Evolutionary conservation across 1,140 invertebrate genomes (phyloP).

Genomic region (Oedothorax gibbosus): DNA sequence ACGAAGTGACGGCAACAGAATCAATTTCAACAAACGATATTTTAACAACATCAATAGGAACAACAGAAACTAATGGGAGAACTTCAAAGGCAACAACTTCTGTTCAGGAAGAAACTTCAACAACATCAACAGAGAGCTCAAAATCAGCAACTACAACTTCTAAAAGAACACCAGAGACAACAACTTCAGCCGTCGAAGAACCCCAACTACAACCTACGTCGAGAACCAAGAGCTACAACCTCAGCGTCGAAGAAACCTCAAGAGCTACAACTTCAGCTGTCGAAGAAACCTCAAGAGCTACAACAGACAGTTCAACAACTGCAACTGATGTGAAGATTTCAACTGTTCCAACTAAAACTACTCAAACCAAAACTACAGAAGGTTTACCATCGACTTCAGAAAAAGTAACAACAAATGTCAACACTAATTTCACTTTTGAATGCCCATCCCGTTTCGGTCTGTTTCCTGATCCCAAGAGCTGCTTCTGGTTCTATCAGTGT

Average conservation of each 20-base stretch:
- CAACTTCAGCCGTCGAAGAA: too few relatives aligned
- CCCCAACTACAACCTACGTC: too few relatives aligned
- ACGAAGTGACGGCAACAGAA: background rate
- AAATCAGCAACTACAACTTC: too few relatives aligned
- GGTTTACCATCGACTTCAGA: background rate
- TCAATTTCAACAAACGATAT: background rate
- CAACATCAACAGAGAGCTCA: background rate
- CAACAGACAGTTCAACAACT: background rate
- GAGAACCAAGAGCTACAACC: background rate
- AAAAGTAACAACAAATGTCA: background rate
- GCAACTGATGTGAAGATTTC: background rate
- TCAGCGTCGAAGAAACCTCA: background rate
- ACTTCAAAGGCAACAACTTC: background rate
- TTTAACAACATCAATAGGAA: background rate
- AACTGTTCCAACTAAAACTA: background rate
- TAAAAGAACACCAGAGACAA: too few relatives aligned
- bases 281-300: background rate
- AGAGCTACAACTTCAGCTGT: background rate
- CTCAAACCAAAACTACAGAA: background rate
- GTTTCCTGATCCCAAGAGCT: conserved; percentile 44
- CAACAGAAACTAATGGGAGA: background rate
- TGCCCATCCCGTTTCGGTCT: conserved; percentile 36
- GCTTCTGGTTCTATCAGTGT: conserved; percentile 64
- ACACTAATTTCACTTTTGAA: background rate
- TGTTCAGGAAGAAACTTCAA: background rate